Evolutionary conservation across 2,113 vertebrate species (phyloP).

Genomic region (Heterocephalus glaber): DNA sequence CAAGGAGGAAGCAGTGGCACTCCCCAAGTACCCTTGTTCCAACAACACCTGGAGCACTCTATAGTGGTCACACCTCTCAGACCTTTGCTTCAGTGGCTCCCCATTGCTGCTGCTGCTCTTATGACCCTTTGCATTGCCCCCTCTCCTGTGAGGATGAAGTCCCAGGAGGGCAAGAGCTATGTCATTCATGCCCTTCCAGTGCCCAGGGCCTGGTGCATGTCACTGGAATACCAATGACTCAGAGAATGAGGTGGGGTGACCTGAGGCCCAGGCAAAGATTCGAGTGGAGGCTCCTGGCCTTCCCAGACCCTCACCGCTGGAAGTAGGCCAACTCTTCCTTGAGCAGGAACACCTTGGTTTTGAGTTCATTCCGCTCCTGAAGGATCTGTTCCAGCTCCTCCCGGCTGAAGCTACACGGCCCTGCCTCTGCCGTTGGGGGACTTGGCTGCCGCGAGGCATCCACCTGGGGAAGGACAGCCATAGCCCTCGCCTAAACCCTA

Average conservation of each 20-base stretch:
- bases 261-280: constrained; percentile 59
- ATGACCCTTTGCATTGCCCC: neutral
- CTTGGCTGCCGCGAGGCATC: neutral
- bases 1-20: neutral
- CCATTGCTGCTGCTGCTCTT: neutral
- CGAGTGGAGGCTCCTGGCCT: accelerated
- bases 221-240: neutral
- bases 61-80: neutral
- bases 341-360: constrained; percentile 95
- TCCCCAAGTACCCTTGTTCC: neutral
- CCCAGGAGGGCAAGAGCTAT: neutral
- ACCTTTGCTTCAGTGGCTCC: neutral
- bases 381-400: constrained; percentile 95
- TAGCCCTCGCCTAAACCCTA: neutral
- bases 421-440: neutral
- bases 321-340: constrained; percentile 97
- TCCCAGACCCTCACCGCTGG: constrained; percentile 88
- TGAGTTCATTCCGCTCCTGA: constrained; percentile 95
- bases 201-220: neutral
- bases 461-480: neutral
- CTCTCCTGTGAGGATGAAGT: neutral
- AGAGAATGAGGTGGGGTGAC: neutral
- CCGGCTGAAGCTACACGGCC: constrained; percentile 89
- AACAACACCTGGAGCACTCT: neutral
- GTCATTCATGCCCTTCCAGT: neutral